Conservation (phyloP, 2,113 vertebrate genomes). For the Erythrocercus mccallii region DNA sequence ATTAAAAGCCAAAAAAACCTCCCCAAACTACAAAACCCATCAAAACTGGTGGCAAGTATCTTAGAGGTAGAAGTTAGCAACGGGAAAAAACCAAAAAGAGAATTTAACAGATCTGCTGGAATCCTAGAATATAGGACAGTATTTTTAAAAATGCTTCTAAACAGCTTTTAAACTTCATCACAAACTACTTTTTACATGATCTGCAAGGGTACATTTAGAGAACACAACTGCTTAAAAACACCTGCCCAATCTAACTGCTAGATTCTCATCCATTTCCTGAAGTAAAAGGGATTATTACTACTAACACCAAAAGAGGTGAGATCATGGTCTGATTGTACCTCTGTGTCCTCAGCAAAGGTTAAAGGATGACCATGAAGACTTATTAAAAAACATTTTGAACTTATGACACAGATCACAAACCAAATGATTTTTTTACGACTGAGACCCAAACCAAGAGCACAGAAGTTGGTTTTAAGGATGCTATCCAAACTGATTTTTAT, state of each 20-base stretch:
- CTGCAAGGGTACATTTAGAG: background rate
- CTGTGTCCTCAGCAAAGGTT: background rate
- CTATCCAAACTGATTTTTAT: background rate
- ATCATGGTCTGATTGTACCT: background rate
- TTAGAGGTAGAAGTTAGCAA: background rate
- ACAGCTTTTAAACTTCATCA: background rate
- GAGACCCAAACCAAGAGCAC: background rate
- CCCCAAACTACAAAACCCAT: background rate
- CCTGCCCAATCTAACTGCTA: background rate
- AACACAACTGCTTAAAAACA: background rate
- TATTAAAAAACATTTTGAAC: background rate
- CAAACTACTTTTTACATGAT: background rate
- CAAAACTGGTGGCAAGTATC: background rate
- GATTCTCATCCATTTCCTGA: background rate
- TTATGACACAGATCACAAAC: background rate
- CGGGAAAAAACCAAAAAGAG: background rate
- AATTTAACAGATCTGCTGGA: background rate
- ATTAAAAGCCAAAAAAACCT: rapidly evolving
- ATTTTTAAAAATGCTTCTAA: background rate
- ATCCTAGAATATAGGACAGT: background rate
- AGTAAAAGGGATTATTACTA: background rate
- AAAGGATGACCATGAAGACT: background rate
- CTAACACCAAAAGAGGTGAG: background rate
- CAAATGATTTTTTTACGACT: background rate
- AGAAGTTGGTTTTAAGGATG: background rate